Base-by-base conservation (phyloP, 2,797 vertebrate species). In the Melanotaenia pygmaea region DNA sequence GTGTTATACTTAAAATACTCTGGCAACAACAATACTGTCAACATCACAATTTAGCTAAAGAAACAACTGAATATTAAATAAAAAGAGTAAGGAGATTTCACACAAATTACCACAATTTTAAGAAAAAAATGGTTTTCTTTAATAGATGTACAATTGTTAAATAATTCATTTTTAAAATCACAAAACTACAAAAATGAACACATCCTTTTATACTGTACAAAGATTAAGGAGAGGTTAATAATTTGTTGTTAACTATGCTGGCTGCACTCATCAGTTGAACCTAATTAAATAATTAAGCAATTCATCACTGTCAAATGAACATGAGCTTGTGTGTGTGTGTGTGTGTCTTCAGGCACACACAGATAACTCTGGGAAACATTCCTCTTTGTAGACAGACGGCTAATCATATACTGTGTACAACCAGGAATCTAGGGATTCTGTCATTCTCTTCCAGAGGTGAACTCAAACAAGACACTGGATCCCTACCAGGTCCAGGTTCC, bases 301-400 rank as follows among this genome's bases (percentile, higher is more conserved):
- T 88, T 82, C 51, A 88, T 86, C 79, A 82, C 74, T 84, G 85
- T 80, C 89, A 84, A 70, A 77, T 67, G 54, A 77, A 73, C 60
- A 57, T 24, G 14, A 67, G 53, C 45, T 20, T 45, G 14, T 16
- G 40, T 43, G 64, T 56, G 47, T n/a, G 3, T 64, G 51, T 45
- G 16, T 62, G 40, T 47, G 24, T 53, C 10, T 59, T 24, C 26
- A 13, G 12, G 26, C 53, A 38, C 51, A 58, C 34, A 74, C 54
- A 64, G 34, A 30, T 22, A n/a, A 70, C 20, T 59, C 11, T 57
- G 61, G 60, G 28, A 72, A 62, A 37, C 61, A 47, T 30, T 53
- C n/a, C n/a, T 56, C 16, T 64, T 5, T 28, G 70, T 24, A 64
- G n/a, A 59, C 2, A 66, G 35, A 78, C 10, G 43, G 24, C 40